Evolutionary conservation across 1,140 invertebrate species (phyloP), one percentile per base, ranked within the genome.

Genomic region (Trichomalopsis sarcophagae): DNA sequence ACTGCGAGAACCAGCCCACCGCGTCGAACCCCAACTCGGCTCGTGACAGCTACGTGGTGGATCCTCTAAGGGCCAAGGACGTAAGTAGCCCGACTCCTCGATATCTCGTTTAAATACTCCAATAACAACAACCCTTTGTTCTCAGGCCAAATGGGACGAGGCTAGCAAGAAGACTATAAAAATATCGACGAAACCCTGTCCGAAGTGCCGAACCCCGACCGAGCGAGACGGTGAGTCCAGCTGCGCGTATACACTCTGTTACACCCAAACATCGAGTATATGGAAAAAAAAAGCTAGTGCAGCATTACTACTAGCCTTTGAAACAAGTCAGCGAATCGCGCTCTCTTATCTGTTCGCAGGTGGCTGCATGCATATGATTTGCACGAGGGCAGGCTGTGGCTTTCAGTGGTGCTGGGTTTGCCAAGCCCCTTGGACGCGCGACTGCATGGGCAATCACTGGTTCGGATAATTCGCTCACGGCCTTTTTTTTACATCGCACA

Each of bases 401-500:
- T 96, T 95, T 87, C 96, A 97, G 87, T 98, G 97, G 97, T 98
- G 97, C 92, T 98, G 97, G 97, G 93, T 98, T 13, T 98, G 97
- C 90, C 96, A 97, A 92, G 96, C 95, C 2, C 94, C 95, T 87
- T 98, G 97, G 97, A 97, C 96, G 1, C 94, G 97, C 88, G 96
- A 97, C 13, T 98, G 97, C 90, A 97, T 97, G 96, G 96, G 95
- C 9, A 96, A 95, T 89, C 97, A 98, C 91, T 98, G 97, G 97
- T 98, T 98, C 92, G 97, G 96, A 81, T 97, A 71, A 86, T 83
- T 62, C 66, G 10, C 55, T 73, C 4, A 62, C 84, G 36, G 9
- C 36, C n/a, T n/a, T n/a, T 75, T 75, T 75, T 75, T 9, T 44
- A 44, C 40, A 44, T 27, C 69, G 10, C 40, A 62, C 47, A 50